phyloP scores from a whole-genome alignment of 2,113 vertebrate species.

The Oostethus manadensis region DNA sequence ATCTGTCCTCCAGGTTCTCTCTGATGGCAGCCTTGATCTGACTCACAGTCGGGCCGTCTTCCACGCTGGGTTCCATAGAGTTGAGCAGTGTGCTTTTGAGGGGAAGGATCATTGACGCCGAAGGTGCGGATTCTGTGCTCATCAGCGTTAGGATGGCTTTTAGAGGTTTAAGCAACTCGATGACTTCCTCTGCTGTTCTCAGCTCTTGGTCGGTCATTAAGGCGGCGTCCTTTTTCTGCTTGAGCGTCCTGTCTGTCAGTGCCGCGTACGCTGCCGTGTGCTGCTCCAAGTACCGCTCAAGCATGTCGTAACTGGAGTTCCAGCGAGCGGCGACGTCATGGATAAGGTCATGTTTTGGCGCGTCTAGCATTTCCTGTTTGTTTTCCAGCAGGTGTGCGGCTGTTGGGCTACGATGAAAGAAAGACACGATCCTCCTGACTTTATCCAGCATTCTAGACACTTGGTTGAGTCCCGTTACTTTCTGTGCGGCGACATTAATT shows the following conservation, averaged over 20 bases:
- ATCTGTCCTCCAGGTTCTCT: neutral
- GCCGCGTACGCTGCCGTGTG: constrained; percentile 9
- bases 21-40: neutral
- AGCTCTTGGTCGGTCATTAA: neutral
- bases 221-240: neutral
- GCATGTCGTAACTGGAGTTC: constrained; percentile 27
- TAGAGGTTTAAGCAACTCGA: neutral
- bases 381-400: constrained; percentile 6
- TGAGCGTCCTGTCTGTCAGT: neutral
- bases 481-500: neutral
- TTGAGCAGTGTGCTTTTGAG: neutral
- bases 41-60: neutral
- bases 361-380: constrained; percentile 21
- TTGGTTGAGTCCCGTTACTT: neutral
- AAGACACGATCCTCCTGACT: neutral
- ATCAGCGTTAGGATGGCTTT: neutral
- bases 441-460: neutral
- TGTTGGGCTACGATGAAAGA: constrained; percentile 2
- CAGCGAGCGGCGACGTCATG: constrained; percentile 16
- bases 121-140: neutral
- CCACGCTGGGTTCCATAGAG: neutral
- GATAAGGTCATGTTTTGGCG: constrained; percentile 13
- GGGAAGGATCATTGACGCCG: neutral
- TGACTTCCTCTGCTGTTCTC: neutral
- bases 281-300: constrained; percentile 21